phyloP scores from a whole-genome alignment of 1,140 invertebrate genomes.

The Lucilia cuprina region DNA sequence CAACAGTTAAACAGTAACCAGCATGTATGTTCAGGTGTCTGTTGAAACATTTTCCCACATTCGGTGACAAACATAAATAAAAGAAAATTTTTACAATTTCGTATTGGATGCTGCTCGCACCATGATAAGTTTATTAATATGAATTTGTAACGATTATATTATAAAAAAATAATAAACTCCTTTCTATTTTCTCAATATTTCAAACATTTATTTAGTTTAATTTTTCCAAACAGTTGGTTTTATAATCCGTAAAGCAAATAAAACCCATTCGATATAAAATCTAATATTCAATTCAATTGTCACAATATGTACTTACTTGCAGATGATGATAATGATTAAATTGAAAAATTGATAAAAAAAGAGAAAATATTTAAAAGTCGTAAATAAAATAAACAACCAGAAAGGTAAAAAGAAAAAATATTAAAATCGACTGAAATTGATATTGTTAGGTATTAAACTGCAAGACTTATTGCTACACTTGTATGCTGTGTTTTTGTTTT shows the following conservation, averaged over 20 bases:
- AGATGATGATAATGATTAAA: background rate
- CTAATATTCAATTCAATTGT: slow-evolving; percentile 2
- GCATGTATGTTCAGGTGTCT: slow-evolving; percentile 11
- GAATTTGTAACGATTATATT: background rate
- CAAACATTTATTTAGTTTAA: background rate
- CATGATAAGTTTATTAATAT: background rate
- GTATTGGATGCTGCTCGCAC: background rate
- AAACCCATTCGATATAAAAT: background rate
- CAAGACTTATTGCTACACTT: background rate
- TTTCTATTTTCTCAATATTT: background rate
- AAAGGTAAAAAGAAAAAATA: background rate
- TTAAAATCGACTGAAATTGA: background rate
- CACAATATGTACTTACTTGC: background rate
- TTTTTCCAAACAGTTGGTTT: background rate
- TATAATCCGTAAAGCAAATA: background rate
- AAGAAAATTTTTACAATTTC: background rate
- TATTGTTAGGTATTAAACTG: background rate
- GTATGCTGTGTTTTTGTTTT: background rate
- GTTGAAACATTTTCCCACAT: slow-evolving; percentile 52
- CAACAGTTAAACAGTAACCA: background rate
- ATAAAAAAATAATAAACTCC: background rate
- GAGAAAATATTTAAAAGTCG: background rate
- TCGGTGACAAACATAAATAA: background rate
- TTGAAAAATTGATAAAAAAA: background rate
- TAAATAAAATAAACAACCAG: background rate